Percentiles rank a stretch among this genome's conserved stretches.
Evolutionary conservation across 2,797 vertebrate genomes (phyloP).

Genomic region (Erpetoichthys calabaricus): DNA sequence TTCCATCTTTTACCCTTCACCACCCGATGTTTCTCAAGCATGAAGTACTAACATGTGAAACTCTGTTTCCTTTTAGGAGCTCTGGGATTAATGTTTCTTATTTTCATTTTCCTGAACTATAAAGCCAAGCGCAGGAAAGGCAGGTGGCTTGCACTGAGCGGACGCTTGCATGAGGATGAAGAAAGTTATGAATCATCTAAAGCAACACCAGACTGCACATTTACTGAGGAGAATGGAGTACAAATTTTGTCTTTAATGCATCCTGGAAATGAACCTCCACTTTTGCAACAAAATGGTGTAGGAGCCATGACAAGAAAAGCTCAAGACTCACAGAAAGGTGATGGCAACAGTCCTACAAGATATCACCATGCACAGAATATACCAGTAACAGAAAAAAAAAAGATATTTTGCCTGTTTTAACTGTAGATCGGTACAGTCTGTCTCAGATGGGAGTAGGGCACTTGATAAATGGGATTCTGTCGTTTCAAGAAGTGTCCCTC

Average conservation of each 20-base stretch:
- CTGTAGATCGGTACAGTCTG: constrained; percentile 23
- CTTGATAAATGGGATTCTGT: constrained; percentile 16
- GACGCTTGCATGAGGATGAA: constrained; percentile 24
- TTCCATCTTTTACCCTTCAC: too few species aligned
- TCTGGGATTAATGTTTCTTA: constrained; percentile 45
- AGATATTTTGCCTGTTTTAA: constrained; percentile 29
- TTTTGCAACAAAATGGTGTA: constrained; percentile 28
- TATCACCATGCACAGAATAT: constrained; percentile 21
- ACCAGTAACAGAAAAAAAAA: constrained; percentile 8
- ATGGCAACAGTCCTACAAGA: constrained; percentile 14
- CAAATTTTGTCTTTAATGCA: constrained; percentile 29
- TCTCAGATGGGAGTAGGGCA: constrained; percentile 15
- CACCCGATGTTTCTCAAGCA: too few species aligned
- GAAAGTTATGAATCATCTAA: constrained; percentile 10
- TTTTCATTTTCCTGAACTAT: constrained; percentile 43
- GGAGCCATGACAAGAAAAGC: constrained; percentile 13
- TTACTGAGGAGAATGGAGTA: constrained; percentile 28
- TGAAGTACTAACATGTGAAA: too few species aligned
- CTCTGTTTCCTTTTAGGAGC: constrained; percentile 20
- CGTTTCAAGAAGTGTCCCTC: constrained; percentile 16
- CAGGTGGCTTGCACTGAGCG: constrained; percentile 23
- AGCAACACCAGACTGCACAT: constrained; percentile 28
- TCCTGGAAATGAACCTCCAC: constrained; percentile 22
- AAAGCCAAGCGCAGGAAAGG: constrained; percentile 35
- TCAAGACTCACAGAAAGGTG: constrained; percentile 20